Evolutionary conservation across 2,113 vertebrate species (phyloP), one percentile per base, ranked within the genome.

Genomic region (Brachyistius frenatus): DNA sequence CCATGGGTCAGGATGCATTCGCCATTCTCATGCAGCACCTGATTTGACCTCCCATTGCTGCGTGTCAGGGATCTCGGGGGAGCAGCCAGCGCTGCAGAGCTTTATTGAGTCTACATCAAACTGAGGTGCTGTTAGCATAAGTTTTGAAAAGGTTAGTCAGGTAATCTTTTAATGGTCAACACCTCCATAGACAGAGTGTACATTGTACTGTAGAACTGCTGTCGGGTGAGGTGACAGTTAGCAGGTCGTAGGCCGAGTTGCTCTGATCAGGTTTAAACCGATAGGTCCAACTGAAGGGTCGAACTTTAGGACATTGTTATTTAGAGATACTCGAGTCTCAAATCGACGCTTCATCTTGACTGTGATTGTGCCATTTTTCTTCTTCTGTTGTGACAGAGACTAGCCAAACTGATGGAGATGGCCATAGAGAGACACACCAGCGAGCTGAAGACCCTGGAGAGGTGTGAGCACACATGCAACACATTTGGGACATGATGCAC

Each of bases 401-500:
- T 95, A 62, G 32, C 95, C 86, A 98, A 96, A 89, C 95, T 99
- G 81, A 84, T 92, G 84, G 97, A 98, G 88, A 90, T 97, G 73
- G 97, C 97, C 80, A 93, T 90, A 72, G 97, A 98, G 89, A 97
- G 82, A 89, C 98, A 99, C 84, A 39, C 85, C 41, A 89, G 86
- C 3, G 97, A 98, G 88, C 84, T 96, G 87, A 97, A 94, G 91
- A 86, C 83, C 1, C 93, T 98, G 0, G 96, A 97, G 86, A 98
- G 89, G 98, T 98, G 92, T 23, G 81, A 86, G 52, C 83, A 67
- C 81, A 67, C 80, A 56, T 66, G 44, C 66, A 73, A 85, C 86
- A 88, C 84, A 50, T 77, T 75, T n/a, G 1, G 69, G 52, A 86
- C 79, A 84, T 16, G 65, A 64, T 63, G 74, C 49, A 65, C 78